These are phyloP conservation scores for Dromococcyx pavoninus DNA, from an alignment of 2,797 vertebrate genomes.

Conservation along the genomic window DNA sequence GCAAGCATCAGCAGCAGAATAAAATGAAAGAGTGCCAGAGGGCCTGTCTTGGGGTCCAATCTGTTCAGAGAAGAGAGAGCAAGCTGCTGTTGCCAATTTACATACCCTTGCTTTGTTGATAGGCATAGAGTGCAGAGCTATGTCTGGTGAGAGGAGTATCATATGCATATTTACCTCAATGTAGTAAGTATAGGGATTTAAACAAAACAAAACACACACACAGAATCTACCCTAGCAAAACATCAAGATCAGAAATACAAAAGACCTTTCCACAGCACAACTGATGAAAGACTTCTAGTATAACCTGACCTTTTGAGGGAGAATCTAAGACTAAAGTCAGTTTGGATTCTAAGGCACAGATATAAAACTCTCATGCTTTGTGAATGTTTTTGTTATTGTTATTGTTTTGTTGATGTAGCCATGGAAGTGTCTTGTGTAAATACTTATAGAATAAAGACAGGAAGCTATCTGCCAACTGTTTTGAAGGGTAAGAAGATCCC, in stretches of 20 bases:
- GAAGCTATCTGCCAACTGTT: background rate
- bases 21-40: background rate
- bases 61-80: background rate
- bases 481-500: background rate
- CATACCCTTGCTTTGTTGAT: constrained; percentile 3
- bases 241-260: constrained; percentile 13
- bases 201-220: background rate
- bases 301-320: constrained; percentile 10
- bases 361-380: background rate
- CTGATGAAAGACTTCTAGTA: background rate
- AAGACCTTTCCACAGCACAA: background rate
- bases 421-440: background rate
- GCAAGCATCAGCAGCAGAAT: background rate
- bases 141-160: background rate
- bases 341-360: background rate
- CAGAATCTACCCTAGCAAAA: background rate
- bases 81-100: background rate
- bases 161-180: background rate
- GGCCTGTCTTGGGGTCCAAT: background rate
- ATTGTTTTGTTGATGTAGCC: background rate
- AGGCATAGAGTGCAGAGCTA: background rate
- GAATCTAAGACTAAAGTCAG: background rate
- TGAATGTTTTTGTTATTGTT: background rate
- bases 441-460: background rate
- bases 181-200: background rate